A percentile compares a stretch with the other conserved stretches of the same genome.
Evolutionary conservation across 2,888 invertebrate genomes (phyloP).

Genomic region (Dyspetes luteomarginatus): DNA sequence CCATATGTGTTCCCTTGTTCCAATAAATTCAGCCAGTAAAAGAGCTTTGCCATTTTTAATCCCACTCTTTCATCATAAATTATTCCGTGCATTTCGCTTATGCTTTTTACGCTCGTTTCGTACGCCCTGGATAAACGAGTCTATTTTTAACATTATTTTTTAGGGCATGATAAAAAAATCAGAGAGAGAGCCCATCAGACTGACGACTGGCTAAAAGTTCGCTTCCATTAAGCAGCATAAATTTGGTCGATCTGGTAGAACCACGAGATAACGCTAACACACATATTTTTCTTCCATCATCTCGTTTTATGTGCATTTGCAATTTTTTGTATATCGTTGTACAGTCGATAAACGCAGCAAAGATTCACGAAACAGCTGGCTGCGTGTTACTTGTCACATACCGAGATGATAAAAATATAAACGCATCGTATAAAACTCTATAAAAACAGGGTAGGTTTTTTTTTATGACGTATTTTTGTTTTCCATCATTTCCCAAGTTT

Average conservation of each 20-base stretch:
- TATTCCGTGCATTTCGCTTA: background rate
- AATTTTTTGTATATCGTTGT: too few species aligned
- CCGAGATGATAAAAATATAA: background rate
- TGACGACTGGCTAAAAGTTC: constrained; percentile 23
- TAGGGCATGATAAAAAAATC: constrained; percentile 30
- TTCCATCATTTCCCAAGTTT: background rate
- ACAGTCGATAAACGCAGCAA: background rate
- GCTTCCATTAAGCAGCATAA: constrained; percentile 66
- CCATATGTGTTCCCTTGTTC: background rate
- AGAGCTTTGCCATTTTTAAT: background rate
- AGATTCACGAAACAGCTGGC: background rate
- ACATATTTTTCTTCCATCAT: constrained; percentile 37
- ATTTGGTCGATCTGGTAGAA: constrained; percentile 39
- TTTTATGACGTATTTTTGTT: constrained; percentile 1
- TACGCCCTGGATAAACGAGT: constrained; percentile 1
- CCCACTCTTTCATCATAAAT: background rate
- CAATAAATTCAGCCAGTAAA: background rate
- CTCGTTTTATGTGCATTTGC: background rate
- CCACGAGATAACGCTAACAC: constrained; percentile 32
- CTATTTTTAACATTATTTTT: constrained; percentile 1
- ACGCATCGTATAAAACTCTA: background rate
- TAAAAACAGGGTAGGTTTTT: background rate
- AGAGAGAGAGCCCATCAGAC: constrained; percentile 58
- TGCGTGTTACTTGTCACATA: background rate
- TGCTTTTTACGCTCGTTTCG: background rate